These are phyloP conservation scores for Galeopterus variegatus DNA, from an alignment of 2,113 vertebrate species.

Conservation along the genomic window DNA sequence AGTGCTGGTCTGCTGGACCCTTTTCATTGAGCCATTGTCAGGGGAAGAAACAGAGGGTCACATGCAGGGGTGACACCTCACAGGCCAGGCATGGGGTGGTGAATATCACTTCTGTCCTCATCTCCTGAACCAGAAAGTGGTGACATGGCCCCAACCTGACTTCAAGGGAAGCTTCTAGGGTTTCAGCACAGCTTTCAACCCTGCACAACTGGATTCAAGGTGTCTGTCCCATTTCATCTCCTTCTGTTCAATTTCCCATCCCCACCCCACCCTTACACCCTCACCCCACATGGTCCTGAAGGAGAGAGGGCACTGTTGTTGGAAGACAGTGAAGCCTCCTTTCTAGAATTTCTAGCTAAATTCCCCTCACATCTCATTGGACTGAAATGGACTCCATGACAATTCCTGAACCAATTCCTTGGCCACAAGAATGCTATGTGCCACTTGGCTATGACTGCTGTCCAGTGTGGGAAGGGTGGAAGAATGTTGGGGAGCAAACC, in stretches of 20 bases:
- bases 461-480: accelerated
- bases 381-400: not conserved
- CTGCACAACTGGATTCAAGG: accelerated
- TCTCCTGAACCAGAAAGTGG: not conserved
- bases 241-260: not conserved
- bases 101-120: not conserved
- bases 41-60: accelerated
- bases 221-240: accelerated
- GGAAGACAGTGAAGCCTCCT: not conserved
- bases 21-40: not conserved
- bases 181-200: accelerated
- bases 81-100: not conserved
- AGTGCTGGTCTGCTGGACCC: accelerated
- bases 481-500: accelerated
- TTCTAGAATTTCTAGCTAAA: not conserved
- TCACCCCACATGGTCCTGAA: accelerated
- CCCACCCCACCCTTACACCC: accelerated
- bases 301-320: too few species aligned
- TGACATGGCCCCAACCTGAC: not conserved
- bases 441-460: not conserved
- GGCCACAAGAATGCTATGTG: not conserved
- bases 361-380: not conserved
- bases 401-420: not conserved
- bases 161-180: accelerated
- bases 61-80: accelerated